These are phyloP conservation scores for Sciurus niger DNA, from an alignment of 2,113 vertebrate species.

Conservation along the genomic window DNA sequence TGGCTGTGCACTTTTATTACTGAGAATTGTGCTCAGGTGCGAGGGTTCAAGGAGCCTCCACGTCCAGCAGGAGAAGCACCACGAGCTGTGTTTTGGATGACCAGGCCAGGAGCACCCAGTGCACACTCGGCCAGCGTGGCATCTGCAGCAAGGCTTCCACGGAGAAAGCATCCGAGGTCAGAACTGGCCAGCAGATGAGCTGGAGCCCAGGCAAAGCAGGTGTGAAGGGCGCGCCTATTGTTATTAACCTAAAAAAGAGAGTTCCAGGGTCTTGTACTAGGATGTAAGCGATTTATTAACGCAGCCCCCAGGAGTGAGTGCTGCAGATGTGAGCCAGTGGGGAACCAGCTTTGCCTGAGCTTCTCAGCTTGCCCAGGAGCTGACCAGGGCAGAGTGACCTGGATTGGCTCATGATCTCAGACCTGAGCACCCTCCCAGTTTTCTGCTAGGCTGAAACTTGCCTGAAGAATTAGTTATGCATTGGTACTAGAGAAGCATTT, in stretches of 20 bases:
- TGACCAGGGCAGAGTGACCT: neutral
- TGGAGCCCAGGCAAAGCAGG: neutral
- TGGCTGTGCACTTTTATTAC: neutral
- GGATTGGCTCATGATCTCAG: too few relatives aligned
- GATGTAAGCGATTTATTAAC: neutral
- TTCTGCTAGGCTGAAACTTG: neutral
- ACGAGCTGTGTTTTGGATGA: accelerated
- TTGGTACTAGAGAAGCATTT: neutral
- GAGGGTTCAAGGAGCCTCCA: accelerated
- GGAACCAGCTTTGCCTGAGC: accelerated
- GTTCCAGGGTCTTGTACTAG: neutral
- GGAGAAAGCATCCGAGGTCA: neutral
- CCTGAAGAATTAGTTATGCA: neutral
- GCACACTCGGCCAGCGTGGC: accelerated
- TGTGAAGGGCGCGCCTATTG: neutral
- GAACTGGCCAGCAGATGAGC: neutral
- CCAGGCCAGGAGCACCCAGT: accelerated
- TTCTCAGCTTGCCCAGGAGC: neutral
- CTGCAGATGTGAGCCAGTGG: accelerated
- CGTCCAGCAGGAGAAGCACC: accelerated
- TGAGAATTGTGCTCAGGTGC: accelerated
- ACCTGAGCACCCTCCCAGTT: neutral
- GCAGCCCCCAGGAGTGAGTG: neutral
- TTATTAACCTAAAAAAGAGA: constrained; percentile 31
- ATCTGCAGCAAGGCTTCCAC: accelerated